Evolutionary conservation across 2,113 vertebrate genomes (phyloP), one percentile per base, ranked within the genome.

Genomic region (Cyprinodon tularosa): DNA sequence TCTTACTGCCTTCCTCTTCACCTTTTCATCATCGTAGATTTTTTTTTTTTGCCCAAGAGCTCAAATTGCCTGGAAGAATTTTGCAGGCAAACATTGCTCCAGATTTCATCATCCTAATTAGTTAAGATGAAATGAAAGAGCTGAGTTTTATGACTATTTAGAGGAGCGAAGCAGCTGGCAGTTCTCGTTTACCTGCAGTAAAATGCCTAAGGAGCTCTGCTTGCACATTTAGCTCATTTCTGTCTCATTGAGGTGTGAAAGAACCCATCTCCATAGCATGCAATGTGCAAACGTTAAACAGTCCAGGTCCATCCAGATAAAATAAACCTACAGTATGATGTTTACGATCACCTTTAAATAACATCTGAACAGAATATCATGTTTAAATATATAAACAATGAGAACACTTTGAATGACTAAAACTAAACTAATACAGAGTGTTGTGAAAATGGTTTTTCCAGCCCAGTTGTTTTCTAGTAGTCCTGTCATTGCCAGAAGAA

Each of bases 91-190:
- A 78, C 66, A 38, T 90, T 90, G 74, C 88, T 77, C 39, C 69
- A 64, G 81, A 90, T 90, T 90, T 84, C 88, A 88, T 90, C 88
- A 90, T 80, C 71, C 80, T 84, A 86, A 88, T 88, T 78, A 86
- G 84, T 53, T 76, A 48, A 65, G 72, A 83, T 76, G 78, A 86
- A 81, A 77, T n/a, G 45, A 84, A 2, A 82, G 75, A 73, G 74
- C 76, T 82, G 88, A 80, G 78, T 78, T 62, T 82, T 80, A 69
- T 66, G 76, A 82, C 83, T 80, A 77, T 82, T 82, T 78, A 50
- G 78, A 80, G 68, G 77, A 71, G 76, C 12, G 68, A 15, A 69
- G 74, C 10, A 1, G 60, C 59, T 53, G 64, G 77, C 76, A 62
- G 62, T 40, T 62, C 66, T 60, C 38, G 71, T 68, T 62, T 48